Percentiles rank a stretch among this genome's conserved stretches.
Evolutionary conservation across 1,140 invertebrate genomes (phyloP).

Genomic region (Zaprionus nigranus): DNA sequence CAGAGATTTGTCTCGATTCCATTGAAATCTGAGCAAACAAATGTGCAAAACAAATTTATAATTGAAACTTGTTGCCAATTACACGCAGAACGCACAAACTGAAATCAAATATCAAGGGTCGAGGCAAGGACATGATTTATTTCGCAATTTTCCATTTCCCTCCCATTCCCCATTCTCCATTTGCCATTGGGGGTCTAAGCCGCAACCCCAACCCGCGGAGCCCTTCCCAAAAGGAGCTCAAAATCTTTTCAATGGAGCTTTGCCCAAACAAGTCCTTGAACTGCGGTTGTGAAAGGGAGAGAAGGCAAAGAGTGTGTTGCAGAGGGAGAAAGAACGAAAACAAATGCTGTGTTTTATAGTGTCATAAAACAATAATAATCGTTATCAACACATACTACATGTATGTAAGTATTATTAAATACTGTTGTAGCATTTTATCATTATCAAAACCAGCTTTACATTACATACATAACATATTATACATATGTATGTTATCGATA

Average conservation of each 20-base stretch:
- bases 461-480: not conserved
- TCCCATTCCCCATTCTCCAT: not conserved
- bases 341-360: not conserved
- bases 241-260: not conserved
- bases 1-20: not conserved
- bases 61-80: constrained; percentile 13
- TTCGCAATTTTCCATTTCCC: not conserved
- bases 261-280: constrained; percentile 1
- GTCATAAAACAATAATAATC: not conserved
- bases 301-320: not conserved
- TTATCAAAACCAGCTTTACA: not conserved
- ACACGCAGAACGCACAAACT: constrained; percentile 8
- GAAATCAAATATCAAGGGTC: constrained; percentile 1
- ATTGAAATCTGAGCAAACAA: constrained; percentile 1
- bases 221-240: not conserved
- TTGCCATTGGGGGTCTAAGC: not conserved
- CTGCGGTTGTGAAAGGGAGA: not conserved
- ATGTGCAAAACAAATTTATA: constrained; percentile 3
- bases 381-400: not conserved
- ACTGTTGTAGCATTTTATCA: not conserved
- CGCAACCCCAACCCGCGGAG: not conserved
- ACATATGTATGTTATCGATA: not conserved
- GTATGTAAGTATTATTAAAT: not conserved
- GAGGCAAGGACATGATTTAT: constrained; percentile 2
- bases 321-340: not conserved